Conservation (phyloP, 2,113 vertebrate genomes). For the Rhombomys opimus region DNA sequence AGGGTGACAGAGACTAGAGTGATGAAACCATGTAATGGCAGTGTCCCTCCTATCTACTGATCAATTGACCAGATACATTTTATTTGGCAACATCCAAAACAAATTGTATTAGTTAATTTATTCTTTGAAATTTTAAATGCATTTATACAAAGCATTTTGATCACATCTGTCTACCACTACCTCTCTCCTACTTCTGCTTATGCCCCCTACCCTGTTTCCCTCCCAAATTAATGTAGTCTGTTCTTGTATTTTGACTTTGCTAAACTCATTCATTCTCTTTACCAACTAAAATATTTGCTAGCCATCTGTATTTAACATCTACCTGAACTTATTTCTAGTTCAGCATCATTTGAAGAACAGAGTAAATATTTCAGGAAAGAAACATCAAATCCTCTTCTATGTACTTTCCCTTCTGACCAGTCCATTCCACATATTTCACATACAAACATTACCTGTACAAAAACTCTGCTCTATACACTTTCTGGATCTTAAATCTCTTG, state of each 20-base stretch:
- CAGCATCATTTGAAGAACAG: constrained; percentile 12
- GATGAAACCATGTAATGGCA: background rate
- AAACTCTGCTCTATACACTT: background rate
- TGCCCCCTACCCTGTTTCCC: background rate
- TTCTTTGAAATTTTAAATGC: background rate
- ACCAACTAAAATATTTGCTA: background rate
- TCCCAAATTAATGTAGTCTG: background rate
- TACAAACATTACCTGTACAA: background rate
- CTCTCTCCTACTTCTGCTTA: background rate
- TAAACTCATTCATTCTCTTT: constrained; percentile 42
- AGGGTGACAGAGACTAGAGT: background rate
- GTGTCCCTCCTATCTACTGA: background rate
- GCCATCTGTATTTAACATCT: background rate
- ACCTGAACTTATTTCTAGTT: background rate
- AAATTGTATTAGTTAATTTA: background rate
- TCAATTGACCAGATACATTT: background rate
- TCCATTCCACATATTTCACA: background rate
- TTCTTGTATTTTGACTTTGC: constrained; percentile 23
- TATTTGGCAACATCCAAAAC: constrained; percentile 20
- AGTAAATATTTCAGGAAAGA: background rate
- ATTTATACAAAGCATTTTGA: background rate
- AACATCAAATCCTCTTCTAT: constrained; percentile 24
- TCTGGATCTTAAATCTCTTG: background rate
- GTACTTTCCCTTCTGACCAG: background rate
- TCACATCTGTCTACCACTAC: background rate